phyloP scores from a whole-genome alignment of 92 coral and sea anemone species.

The Actinernus sp. region DNA sequence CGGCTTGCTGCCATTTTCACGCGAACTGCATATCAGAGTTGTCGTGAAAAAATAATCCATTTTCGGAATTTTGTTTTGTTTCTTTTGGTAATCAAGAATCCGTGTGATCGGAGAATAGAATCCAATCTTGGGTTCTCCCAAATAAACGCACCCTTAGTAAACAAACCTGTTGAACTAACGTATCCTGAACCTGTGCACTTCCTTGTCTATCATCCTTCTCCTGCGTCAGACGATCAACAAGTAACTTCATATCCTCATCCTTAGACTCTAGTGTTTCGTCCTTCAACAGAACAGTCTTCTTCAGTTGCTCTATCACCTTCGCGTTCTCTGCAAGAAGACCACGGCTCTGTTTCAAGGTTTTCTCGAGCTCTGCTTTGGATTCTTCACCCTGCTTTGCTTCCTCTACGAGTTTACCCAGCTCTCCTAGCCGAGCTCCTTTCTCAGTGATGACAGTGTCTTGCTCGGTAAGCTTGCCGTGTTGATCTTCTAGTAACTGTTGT shows the following conservation, averaged over 20 bases:
- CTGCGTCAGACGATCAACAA: slow-evolving; percentile 65
- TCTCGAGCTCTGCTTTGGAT: slow-evolving; percentile 41
- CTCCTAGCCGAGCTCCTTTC: slow-evolving; percentile 53
- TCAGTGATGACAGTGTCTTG: slow-evolving; percentile 71
- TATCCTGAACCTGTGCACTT: slow-evolving; percentile 29
- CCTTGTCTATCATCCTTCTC: slow-evolving; percentile 48
- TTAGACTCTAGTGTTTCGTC: slow-evolving; percentile 37
- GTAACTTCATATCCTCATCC: slow-evolving; percentile 64
- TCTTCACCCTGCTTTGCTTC: slow-evolving; percentile 37
- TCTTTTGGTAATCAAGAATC: no score
- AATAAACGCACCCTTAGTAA: no score
- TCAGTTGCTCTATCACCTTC: slow-evolving; percentile 25
- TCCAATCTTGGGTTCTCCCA: no score
- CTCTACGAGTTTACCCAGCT: slow-evolving; percentile 58
- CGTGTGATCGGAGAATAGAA: no score
- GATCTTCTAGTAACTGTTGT: slow-evolving; percentile 86
- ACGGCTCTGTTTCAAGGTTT: slow-evolving; percentile 53
- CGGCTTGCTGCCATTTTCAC: no score
- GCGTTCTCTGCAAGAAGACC: slow-evolving; percentile 23
- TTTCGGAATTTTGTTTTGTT: no score
- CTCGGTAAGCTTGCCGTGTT: slow-evolving; percentile 71
- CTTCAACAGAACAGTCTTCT: slow-evolving; percentile 36
- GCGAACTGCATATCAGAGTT: no score
- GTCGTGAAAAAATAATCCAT: no score
- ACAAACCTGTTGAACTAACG: slow-evolving; percentile 35